Evolutionary conservation across 2,113 vertebrate genomes (phyloP).

Genomic region (Aptenodytes forsteri): DNA sequence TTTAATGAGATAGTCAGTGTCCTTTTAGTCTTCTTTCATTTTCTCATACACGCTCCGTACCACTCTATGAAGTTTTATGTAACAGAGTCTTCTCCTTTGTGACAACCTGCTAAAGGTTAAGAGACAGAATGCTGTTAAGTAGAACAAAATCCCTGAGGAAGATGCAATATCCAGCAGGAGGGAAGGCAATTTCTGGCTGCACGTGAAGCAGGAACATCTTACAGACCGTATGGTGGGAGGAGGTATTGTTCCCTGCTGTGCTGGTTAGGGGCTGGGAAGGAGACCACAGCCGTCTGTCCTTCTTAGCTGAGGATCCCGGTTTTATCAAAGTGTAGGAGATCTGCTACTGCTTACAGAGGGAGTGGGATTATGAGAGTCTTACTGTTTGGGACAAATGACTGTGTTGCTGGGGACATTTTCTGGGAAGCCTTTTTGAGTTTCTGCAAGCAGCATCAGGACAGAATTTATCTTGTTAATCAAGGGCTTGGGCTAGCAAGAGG

Average conservation of each 20-base stretch:
- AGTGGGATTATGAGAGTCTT: not conserved
- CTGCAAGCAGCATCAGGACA: not conserved
- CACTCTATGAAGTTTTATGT: not conserved
- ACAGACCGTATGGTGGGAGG: not conserved
- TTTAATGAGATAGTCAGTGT: not conserved
- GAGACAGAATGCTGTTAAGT: not conserved
- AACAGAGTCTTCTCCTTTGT: slow-evolving; percentile 30
- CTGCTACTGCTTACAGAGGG: not conserved
- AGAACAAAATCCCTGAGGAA: slow-evolving; percentile 2
- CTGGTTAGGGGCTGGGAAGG: not conserved
- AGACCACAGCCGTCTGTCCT: not conserved
- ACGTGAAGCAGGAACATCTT: not conserved
- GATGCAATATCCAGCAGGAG: not conserved
- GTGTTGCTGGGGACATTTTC: not conserved
- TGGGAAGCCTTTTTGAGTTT: not conserved
- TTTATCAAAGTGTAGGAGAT: not conserved
- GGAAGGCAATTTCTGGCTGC: not conserved
- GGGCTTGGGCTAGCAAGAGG: not conserved
- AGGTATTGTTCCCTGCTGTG: not conserved
- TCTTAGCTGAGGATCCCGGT: not conserved
- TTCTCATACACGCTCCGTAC: not conserved
- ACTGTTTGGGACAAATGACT: not conserved
- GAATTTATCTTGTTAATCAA: not conserved
- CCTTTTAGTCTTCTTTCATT: not conserved
- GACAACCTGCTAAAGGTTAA: slow-evolving; percentile 42